Conservation (phyloP, 2,797 vertebrate species). For the Mus caroli region DNA sequence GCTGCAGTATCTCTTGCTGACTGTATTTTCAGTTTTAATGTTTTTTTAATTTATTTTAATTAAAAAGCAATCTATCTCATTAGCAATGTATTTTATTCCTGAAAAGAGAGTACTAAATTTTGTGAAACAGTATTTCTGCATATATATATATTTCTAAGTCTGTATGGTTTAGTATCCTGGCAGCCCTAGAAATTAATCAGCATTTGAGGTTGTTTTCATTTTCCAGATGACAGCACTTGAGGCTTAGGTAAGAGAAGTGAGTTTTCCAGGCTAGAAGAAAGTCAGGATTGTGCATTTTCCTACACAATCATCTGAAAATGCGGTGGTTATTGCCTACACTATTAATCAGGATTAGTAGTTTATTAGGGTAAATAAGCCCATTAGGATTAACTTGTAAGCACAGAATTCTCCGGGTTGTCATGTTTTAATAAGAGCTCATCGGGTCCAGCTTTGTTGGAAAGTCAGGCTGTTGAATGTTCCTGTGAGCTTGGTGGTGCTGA, state of each 20-base stretch:
- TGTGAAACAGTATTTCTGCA: conserved; percentile 41
- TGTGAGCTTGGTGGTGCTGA: neutral
- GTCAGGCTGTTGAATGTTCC: neutral
- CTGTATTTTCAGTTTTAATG: conserved; percentile 49
- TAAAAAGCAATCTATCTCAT: conserved; percentile 17
- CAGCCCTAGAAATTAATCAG: neutral
- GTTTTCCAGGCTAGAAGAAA: conserved; percentile 24
- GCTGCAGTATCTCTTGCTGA: neutral
- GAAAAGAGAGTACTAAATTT: neutral
- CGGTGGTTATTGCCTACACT: neutral
- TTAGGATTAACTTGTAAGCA: conserved; percentile 58
- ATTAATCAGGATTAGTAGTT: conserved; percentile 13
- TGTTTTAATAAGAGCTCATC: neutral
- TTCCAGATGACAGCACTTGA: conserved; percentile 49
- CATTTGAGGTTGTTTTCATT: conserved; percentile 37
- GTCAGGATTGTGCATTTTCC: neutral
- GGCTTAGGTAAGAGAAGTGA: neutral
- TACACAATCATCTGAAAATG: neutral
- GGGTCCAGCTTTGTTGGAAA: conserved; percentile 42
- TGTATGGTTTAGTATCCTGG: neutral
- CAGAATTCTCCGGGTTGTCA: neutral
- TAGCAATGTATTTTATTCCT: conserved; percentile 32
- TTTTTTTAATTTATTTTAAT: conserved; percentile 5
- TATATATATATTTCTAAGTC: neutral
- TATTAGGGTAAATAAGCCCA: conserved; percentile 43